Percentiles rank a stretch among this genome's conserved stretches.
phyloP scores from a whole-genome alignment of 1,140 invertebrate species.

The Plectrocnemia conspersa region DNA sequence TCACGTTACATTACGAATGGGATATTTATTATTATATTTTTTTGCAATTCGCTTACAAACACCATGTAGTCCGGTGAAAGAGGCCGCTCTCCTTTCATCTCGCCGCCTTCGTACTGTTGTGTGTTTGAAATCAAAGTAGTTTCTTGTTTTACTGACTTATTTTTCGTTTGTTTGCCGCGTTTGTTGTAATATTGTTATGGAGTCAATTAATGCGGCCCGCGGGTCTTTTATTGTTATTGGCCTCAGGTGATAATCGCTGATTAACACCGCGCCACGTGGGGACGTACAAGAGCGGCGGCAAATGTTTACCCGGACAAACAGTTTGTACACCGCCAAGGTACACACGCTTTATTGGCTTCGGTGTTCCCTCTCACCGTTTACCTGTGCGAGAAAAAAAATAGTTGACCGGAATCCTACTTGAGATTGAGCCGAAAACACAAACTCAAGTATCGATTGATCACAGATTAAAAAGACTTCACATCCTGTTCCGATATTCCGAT shows the following conservation, averaged over 20 bases:
- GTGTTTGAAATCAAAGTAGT: constrained; percentile 26
- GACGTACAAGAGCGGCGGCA: neutral
- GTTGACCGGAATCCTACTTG: no score
- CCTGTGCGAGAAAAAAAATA: no score
- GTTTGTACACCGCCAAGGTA: no score
- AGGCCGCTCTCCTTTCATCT: constrained; percentile 17
- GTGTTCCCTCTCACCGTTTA: no score
- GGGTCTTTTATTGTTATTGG: neutral
- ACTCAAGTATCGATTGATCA: no score
- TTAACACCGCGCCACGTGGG: neutral
- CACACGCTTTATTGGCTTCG: no score
- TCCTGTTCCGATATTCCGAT: no score
- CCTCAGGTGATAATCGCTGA: neutral
- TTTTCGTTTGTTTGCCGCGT: constrained; percentile 6
- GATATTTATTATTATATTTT: no score
- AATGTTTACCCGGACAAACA: no score
- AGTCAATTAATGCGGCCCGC: constrained; percentile 12
- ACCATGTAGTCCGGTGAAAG: constrained; percentile 11
- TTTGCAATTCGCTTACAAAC: neutral
- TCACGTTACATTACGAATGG: no score
- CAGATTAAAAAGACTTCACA: no score
- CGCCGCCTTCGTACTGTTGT: constrained; percentile 19
- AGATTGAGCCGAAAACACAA: no score
- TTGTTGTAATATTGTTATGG: constrained; percentile 8
- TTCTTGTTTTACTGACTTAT: constrained; percentile 20